These are phyloP conservation scores for Pseudomyrmex gracilis DNA, from an alignment of 1,140 invertebrate genomes.

Conservation along the genomic window DNA sequence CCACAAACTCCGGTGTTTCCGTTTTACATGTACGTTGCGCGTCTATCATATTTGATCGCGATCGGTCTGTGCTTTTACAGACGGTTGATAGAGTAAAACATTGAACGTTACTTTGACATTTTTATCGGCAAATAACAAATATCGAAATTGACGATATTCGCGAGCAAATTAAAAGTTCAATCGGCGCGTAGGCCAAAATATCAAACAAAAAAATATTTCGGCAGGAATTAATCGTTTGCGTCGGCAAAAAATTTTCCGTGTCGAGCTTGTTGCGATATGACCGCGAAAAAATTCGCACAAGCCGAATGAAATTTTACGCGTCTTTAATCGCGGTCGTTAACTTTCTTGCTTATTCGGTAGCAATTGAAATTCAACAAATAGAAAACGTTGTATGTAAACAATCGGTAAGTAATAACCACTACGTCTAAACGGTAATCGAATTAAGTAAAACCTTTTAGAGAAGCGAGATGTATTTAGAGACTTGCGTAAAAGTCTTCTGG, in stretches of 20 bases:
- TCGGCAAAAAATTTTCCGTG: conserved; percentile 29
- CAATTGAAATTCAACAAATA: neutral
- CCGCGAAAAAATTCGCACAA: conserved; percentile 48
- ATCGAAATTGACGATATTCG: conserved; percentile 50
- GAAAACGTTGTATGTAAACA: neutral
- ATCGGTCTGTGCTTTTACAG: conserved; percentile 32
- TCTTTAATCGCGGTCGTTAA: conserved; percentile 15
- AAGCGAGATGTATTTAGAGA: neutral
- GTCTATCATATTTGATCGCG: conserved; percentile 39
- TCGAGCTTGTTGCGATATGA: conserved; percentile 8
- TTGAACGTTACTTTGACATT: conserved; percentile 47
- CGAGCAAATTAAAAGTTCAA: conserved; percentile 53
- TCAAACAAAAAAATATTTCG: conserved; percentile 39
- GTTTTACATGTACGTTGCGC: conserved; percentile 11
- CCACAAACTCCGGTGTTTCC: neutral
- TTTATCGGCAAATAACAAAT: conserved; percentile 54
- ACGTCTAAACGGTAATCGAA: neutral
- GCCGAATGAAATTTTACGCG: conserved; percentile 27
- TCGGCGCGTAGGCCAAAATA: conserved; percentile 17
- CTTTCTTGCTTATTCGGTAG: neutral
- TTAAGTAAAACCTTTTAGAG: neutral
- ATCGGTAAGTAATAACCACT: neutral
- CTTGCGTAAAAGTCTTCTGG: neutral
- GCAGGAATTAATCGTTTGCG: conserved; percentile 47
- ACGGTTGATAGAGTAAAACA: conserved; percentile 32